These are phyloP conservation scores for Drosophila nr. medialis DNA, from an alignment of 2,888 invertebrate genomes.

Conservation along the genomic window DNA sequence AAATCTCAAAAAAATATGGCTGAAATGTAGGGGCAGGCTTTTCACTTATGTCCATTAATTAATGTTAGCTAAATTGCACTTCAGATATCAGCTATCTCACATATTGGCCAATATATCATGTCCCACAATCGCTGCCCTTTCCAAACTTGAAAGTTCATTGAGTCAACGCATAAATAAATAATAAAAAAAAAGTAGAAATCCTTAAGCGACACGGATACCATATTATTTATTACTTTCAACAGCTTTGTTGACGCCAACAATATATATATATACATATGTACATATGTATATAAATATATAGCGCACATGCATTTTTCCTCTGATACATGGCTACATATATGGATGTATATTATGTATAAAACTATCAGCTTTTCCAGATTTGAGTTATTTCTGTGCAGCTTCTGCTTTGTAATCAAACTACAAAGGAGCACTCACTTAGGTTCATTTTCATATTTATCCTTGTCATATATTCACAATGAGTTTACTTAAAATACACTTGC, in stretches of 20 bases:
- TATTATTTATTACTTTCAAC: conserved; percentile 42
- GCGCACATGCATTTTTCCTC: conserved; percentile 11
- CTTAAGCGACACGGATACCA: conserved; percentile 25
- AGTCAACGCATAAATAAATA: neutral
- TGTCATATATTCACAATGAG: neutral
- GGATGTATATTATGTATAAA: neutral
- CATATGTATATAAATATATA: neutral
- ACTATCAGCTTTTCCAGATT: conserved; percentile 25
- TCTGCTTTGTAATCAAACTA: conserved; percentile 6
- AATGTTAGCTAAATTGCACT: conserved; percentile 52
- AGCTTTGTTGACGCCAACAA: conserved; percentile 38
- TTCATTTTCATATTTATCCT: neutral
- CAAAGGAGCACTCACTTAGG: conserved; percentile 1
- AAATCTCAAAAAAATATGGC: neutral
- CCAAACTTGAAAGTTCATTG: conserved; percentile 42
- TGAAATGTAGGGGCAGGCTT: neutral
- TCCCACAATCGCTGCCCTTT: conserved; percentile 14
- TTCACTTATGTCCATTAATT: conserved; percentile 53
- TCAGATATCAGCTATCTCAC: conserved; percentile 37
- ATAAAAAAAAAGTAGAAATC: neutral
- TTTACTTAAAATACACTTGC: neutral
- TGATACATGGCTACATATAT: conserved; percentile 16
- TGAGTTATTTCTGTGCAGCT: conserved; percentile 14
- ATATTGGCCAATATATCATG: conserved; percentile 13
- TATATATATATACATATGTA: neutral